Conservation (phyloP, 2,113 vertebrate species). For the Strigops habroptila region DNA sequence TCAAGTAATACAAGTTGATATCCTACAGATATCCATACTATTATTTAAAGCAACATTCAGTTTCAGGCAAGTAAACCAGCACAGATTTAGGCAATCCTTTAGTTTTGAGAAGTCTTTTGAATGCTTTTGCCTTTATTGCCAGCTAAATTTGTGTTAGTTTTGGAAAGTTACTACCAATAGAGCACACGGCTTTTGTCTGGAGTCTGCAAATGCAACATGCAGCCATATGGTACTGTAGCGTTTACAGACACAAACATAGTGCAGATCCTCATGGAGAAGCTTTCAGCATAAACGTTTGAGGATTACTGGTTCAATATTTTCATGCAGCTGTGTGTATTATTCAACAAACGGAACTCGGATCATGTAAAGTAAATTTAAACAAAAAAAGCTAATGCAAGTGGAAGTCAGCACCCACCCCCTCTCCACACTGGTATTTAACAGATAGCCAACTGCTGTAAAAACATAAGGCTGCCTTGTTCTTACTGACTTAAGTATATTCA, state of each 20-base stretch:
- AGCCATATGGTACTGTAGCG: not conserved
- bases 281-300: not conserved
- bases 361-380: not conserved
- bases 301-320: not conserved
- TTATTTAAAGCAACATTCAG: not conserved
- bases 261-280: not conserved
- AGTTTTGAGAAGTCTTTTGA: not conserved
- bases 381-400: not conserved
- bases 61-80: not conserved
- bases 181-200: not conserved
- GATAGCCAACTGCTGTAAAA: not conserved
- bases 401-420: not conserved
- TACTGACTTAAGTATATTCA: not conserved
- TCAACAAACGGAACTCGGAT: not conserved
- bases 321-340: not conserved
- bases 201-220: not conserved
- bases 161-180: not conserved
- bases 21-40: not conserved
- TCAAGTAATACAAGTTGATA: not conserved
- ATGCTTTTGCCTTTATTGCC: not conserved
- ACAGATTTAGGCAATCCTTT: not conserved
- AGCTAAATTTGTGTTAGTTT: not conserved
- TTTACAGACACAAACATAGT: not conserved
- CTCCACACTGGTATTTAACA: constrained; percentile 10
- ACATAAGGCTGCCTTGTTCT: not conserved